Evolutionary conservation across 2,113 vertebrate genomes (phyloP).

Genomic region (Embiotoca jacksoni): DNA sequence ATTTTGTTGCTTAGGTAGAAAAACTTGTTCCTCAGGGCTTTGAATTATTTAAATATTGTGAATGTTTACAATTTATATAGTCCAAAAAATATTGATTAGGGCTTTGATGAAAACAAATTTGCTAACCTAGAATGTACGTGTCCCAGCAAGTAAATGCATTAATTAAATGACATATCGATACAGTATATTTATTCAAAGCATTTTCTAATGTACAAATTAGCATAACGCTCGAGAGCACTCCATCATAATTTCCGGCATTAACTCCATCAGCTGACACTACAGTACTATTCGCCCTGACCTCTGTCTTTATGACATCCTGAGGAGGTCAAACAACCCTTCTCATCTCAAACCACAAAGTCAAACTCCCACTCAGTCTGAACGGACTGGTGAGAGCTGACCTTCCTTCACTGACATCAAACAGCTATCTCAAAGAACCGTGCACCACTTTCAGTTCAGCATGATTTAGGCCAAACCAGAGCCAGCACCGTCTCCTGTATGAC

Average conservation of each 20-base stretch:
- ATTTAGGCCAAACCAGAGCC: slow-evolving; percentile 5
- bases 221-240: neutral
- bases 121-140: no score
- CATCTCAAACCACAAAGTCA: slow-evolving; percentile 36
- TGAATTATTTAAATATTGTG: no score
- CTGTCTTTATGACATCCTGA: neutral
- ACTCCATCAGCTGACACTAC: neutral
- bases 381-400: slow-evolving; percentile 11
- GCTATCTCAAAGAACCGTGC: neutral
- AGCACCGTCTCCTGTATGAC: slow-evolving; percentile 6
- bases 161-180: no score
- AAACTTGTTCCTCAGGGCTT: no score
- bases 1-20: no score
- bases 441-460: slow-evolving; percentile 1
- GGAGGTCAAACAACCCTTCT: slow-evolving; percentile 9
- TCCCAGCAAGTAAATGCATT: no score
- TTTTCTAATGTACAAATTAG: neutral
- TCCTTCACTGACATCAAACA: slow-evolving; percentile 40
- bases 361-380: slow-evolving; percentile 21
- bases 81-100: no score
- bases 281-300: neutral
- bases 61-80: no score
- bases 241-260: neutral
- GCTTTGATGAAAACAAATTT: no score
- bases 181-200: no score